These are phyloP conservation scores for Tetropium fuscum DNA, from an alignment of 2,888 invertebrate species.

Conservation along the genomic window DNA sequence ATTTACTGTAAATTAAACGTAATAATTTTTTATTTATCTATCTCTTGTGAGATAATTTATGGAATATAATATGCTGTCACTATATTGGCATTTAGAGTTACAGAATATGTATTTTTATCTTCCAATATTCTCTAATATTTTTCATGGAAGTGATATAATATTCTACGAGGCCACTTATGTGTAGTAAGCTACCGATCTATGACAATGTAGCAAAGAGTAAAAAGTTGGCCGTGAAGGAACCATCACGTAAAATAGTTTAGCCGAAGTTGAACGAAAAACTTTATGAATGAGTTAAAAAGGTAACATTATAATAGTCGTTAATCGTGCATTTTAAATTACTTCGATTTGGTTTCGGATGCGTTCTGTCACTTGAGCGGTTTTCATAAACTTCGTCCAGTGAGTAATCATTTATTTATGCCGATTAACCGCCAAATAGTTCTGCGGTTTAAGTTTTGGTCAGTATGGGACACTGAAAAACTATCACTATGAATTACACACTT, in stretches of 20 bases:
- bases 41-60: no score
- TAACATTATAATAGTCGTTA: conserved; percentile 41
- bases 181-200: conserved; percentile 4
- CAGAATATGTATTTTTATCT: no score
- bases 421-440: conserved; percentile 50
- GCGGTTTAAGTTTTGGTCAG: conserved; percentile 41
- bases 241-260: conserved; percentile 13
- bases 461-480: conserved; percentile 27
- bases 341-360: conserved; percentile 47
- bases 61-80: no score
- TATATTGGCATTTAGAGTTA: no score
- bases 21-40: no score
- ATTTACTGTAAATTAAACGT: no score
- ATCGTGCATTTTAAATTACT: conserved; percentile 52
- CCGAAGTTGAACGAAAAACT: conserved; percentile 35
- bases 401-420: conserved; percentile 51
- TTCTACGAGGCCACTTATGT: no score
- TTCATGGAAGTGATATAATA: no score
- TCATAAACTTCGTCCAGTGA: conserved; percentile 25
- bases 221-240: neutral
- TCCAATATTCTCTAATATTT: no score
- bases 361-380: conserved; percentile 36
- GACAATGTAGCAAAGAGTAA: neutral
- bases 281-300: conserved; percentile 42
- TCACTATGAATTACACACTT: conserved; percentile 26